A percentile compares a stretch with the other conserved stretches of the same genome.
These are phyloP conservation scores for Drosophila orena DNA, from an alignment of 1,140 invertebrate genomes.

Conservation along the genomic window DNA sequence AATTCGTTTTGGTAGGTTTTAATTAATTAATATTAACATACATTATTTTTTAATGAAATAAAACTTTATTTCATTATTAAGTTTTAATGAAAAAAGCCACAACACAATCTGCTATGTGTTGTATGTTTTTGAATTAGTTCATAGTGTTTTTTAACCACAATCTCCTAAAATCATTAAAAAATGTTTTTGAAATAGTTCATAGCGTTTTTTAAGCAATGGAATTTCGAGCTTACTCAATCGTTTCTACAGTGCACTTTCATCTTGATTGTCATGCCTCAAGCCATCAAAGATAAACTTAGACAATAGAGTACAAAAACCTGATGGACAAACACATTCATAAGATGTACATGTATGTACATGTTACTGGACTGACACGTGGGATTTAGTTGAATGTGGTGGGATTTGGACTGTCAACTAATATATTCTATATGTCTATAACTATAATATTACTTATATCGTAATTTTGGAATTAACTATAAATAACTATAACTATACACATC, in stretches of 20 bases:
- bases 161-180: too few relatives aligned
- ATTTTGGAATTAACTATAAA: not conserved
- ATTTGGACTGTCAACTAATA: slow-evolving; percentile 65
- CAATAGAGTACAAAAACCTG: slow-evolving; percentile 1
- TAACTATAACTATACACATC: slow-evolving; percentile 61
- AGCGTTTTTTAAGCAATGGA: slow-evolving; percentile 47
- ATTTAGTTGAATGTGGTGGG: slow-evolving; percentile 76
- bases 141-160: slow-evolving; percentile 23
- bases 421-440: slow-evolving; percentile 17
- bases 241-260: slow-evolving; percentile 33
- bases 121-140: too few relatives aligned
- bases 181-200: not conserved
- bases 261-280: slow-evolving; percentile 81
- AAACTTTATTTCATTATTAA: too few relatives aligned
- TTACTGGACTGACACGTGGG: slow-evolving; percentile 78
- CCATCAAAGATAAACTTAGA: slow-evolving; percentile 44
- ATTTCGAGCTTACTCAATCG: slow-evolving; percentile 47
- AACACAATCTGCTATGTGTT: too few relatives aligned
- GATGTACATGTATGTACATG: too few relatives aligned
- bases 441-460: too few relatives aligned
- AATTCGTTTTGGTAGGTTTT: slow-evolving; percentile 46
- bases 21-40: slow-evolving; percentile 17
- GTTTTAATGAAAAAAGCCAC: too few relatives aligned
- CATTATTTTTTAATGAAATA: not conserved
- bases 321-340: slow-evolving; percentile 22